These are phyloP conservation scores for Recurvirostra avosetta DNA, from an alignment of 2,113 vertebrate species.

Conservation along the genomic window DNA sequence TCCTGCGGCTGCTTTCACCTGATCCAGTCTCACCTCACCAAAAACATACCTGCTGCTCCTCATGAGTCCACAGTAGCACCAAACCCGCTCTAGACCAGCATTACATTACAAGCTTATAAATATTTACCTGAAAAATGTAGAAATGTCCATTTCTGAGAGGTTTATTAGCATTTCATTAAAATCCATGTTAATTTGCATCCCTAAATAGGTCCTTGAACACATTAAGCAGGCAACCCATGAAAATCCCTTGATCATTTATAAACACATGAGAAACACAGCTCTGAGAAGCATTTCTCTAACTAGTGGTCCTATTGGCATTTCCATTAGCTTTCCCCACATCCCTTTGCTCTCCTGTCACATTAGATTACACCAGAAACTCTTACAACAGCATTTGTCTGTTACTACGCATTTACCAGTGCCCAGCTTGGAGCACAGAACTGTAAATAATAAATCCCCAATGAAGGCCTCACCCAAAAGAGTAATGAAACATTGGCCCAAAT, in stretches of 20 bases:
- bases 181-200: neutral
- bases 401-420: neutral
- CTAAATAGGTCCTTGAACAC: neutral
- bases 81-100: neutral
- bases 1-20: fast-evolving
- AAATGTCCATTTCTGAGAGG: neutral
- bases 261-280: neutral
- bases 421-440: neutral
- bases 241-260: neutral
- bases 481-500: neutral
- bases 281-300: neutral
- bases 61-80: neutral
- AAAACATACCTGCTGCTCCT: neutral
- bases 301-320: neutral
- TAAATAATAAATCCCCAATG: neutral
- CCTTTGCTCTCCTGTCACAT: neutral
- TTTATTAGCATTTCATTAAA: neutral
- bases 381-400: neutral
- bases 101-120: neutral
- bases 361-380: neutral
- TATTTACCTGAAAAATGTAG: neutral
- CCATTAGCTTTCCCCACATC: neutral
- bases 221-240: neutral
- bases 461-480: neutral
- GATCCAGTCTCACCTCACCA: too few species aligned